Evolutionary conservation across 2,888 invertebrate species (phyloP).

Genomic region (Heliconius sara): DNA sequence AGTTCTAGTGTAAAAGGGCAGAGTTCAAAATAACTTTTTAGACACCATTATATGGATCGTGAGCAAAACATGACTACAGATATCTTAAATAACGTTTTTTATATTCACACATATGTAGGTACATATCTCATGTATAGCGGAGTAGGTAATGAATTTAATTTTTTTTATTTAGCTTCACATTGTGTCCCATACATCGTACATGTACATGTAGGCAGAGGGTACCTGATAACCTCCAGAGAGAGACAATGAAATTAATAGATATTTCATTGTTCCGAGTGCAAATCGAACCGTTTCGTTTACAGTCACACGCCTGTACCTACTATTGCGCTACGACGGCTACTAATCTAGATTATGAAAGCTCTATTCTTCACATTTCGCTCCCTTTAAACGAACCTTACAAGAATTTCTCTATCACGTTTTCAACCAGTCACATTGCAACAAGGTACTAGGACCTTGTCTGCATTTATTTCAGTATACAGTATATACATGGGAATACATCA

Average conservation of each 20-base stretch:
- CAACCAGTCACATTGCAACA: too few species aligned
- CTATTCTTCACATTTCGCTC: not conserved
- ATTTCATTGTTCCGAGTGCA: too few species aligned
- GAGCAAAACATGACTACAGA: not conserved
- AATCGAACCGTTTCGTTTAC: too few species aligned
- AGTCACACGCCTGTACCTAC: too few species aligned
- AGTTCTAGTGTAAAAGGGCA: conserved; percentile 11
- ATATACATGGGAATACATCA: not conserved
- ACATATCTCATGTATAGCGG: not conserved
- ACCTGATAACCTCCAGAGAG: too few species aligned
- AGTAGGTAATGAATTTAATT: too few species aligned
- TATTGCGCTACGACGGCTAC: too few species aligned
- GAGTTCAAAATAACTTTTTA: not conserved
- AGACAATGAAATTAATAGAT: too few species aligned
- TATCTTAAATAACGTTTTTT: not conserved
- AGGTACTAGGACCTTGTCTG: not conserved
- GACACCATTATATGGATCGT: not conserved
- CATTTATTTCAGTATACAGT: not conserved
- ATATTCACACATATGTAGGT: not conserved
- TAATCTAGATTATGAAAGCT: too few species aligned
- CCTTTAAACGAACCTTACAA: not conserved
- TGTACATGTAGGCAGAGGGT: too few species aligned
- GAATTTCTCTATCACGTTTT: too few species aligned
- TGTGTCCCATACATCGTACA: too few species aligned
- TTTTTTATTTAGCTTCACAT: not conserved